Evolutionary conservation across 2,888 invertebrate species (phyloP).

Genomic region (Melangyna quadrimaculata): DNA sequence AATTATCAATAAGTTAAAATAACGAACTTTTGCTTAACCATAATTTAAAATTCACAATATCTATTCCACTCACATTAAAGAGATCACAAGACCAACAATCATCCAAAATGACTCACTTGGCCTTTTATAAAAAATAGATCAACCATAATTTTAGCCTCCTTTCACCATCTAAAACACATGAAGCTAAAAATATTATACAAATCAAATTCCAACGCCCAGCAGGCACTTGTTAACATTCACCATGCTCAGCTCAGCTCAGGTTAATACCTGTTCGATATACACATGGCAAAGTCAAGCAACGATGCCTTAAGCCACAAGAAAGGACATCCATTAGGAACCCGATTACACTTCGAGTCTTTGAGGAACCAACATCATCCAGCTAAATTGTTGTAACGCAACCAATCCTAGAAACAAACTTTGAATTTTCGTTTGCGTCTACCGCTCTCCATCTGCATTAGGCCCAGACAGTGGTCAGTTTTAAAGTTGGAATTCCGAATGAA

Average conservation of each 20-base stretch:
- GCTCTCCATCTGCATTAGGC: not conserved
- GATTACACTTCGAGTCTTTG: conserved; percentile 21
- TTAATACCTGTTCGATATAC: conserved; percentile 57
- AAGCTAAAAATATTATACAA: not conserved
- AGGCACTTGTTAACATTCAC: conserved; percentile 62
- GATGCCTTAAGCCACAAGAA: conserved; percentile 59
- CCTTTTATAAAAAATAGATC: conserved; percentile 12
- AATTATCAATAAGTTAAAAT: too few relatives aligned
- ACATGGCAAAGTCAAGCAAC: conserved; percentile 59
- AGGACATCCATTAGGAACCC: conserved; percentile 66
- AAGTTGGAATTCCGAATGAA: conserved; percentile 46
- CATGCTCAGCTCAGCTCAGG: conserved; percentile 38
- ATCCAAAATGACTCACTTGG: conserved; percentile 16
- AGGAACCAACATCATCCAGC: not conserved
- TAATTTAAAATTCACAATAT: not conserved
- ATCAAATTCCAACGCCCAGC: conserved; percentile 34
- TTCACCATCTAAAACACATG: conserved; percentile 35
- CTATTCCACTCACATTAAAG: not conserved
- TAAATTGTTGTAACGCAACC: conserved; percentile 15
- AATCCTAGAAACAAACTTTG: conserved; percentile 22
- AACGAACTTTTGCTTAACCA: not conserved
- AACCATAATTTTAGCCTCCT: conserved; percentile 43
- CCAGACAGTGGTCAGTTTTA: not conserved
- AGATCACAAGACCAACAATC: not conserved
- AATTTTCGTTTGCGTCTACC: not conserved